phyloP scores from a whole-genome alignment of 2,797 vertebrate species.

The Peromyscus attwateri region DNA sequence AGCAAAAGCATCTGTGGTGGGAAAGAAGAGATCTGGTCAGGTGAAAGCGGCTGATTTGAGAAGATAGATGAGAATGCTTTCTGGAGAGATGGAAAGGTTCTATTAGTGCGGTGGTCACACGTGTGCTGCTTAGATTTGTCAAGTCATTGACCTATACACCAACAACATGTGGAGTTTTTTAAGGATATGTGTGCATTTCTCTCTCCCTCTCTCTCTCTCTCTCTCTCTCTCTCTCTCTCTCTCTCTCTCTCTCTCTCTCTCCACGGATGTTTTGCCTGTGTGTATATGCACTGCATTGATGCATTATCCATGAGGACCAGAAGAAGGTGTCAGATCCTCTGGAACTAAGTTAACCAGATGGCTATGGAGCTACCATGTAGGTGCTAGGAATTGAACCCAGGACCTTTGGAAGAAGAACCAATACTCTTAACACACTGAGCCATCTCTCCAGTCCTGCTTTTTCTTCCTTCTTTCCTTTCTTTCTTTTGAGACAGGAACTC shows the following conservation, averaged over 20 bases:
- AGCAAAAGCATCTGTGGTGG: background rate
- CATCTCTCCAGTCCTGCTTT: background rate
- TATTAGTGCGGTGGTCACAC: background rate
- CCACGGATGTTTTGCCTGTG: background rate
- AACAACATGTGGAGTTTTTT: background rate
- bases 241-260: no score
- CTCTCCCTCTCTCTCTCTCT: background rate
- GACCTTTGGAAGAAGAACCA: background rate
- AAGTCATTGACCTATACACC: background rate
- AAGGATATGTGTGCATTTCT: background rate
- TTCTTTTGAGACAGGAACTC: background rate
- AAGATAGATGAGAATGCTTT: background rate
- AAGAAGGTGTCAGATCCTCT: background rate
- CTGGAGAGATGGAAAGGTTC: background rate
- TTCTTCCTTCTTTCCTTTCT: no score
- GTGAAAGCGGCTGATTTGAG: background rate
- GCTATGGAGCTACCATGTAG: background rate
- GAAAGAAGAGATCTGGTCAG: background rate
- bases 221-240: background rate
- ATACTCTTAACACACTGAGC: background rate
- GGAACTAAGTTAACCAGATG: background rate
- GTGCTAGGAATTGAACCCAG: background rate
- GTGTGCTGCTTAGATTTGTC: background rate
- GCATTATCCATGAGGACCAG: background rate
- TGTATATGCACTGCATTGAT: background rate